Evolutionary conservation across 2,888 invertebrate genomes (phyloP).

Genomic region (Himalopsyche tibetana): DNA sequence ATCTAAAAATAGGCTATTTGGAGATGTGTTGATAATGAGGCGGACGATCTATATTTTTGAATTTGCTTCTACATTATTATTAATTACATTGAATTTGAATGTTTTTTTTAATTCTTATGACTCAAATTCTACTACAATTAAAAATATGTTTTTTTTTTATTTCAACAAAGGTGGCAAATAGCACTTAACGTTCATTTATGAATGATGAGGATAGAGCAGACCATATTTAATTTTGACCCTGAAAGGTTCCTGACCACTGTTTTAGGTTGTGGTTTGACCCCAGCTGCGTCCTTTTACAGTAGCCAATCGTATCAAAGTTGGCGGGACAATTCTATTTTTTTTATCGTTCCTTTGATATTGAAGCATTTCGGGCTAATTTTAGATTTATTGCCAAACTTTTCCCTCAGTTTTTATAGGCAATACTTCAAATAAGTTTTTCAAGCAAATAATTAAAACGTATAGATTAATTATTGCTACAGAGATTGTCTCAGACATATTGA

Average conservation of each 20-base stretch:
- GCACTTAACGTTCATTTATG: background rate
- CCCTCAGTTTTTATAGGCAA: no score
- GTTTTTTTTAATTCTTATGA: no score
- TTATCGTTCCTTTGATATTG: background rate
- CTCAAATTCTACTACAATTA: background rate
- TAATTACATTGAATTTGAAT: no score
- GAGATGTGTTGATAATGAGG: no score
- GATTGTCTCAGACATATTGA: no score
- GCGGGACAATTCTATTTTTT: constrained; percentile 9
- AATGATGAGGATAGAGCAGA: background rate
- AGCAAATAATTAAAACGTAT: no score
- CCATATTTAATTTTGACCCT: constrained; percentile 11
- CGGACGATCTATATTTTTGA: no score
- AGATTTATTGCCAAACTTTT: background rate
- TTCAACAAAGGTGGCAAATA: background rate
- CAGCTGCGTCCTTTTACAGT: background rate
- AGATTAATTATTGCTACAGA: no score
- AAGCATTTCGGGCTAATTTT: background rate
- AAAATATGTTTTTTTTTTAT: background rate
- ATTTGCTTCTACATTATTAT: no score
- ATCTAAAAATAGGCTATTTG: no score
- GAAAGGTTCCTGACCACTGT: background rate
- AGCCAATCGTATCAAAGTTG: constrained; percentile 2
- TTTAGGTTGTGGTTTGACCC: constrained; percentile 23
- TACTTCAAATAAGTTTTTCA: no score